A percentile compares a stretch with the other conserved stretches of the same genome.
Evolutionary conservation across 2,797 vertebrate genomes (phyloP).

Genomic region (Eremophila alpestris): DNA sequence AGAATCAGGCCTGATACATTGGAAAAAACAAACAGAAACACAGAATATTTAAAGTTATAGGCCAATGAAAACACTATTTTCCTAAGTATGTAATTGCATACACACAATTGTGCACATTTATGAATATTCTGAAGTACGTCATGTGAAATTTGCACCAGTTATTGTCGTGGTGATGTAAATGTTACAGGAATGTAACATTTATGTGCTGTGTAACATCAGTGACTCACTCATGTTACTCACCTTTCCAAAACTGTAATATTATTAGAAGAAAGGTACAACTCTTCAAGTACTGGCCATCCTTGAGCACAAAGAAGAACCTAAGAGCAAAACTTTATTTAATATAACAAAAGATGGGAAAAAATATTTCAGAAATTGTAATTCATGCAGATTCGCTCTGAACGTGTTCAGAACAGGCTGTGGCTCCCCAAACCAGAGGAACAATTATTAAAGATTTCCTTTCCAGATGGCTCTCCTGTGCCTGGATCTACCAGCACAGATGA

Average conservation of each 20-base stretch:
- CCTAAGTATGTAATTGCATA: background rate
- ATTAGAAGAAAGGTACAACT: slow-evolving; percentile 82
- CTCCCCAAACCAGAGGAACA: background rate
- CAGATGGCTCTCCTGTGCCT: background rate
- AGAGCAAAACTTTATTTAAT: slow-evolving; percentile 43
- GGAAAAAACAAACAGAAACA: background rate
- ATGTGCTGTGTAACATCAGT: background rate
- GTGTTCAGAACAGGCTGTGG: background rate
- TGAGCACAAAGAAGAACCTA: slow-evolving; percentile 86
- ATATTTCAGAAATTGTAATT: background rate
- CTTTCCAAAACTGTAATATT: slow-evolving; percentile 82
- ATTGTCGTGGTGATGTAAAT: background rate
- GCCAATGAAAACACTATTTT: background rate
- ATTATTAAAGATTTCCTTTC: background rate
- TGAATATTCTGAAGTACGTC: background rate
- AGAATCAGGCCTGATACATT: slow-evolving; percentile 77
- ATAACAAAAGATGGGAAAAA: background rate
- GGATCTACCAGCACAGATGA: background rate
- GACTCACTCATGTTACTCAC: background rate
- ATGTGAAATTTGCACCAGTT: background rate
- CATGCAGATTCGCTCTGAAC: background rate
- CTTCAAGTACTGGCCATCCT: slow-evolving; percentile 88
- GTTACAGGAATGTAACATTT: background rate
- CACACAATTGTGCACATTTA: background rate
- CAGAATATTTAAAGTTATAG: background rate